Evolutionary conservation across 2,797 vertebrate species (phyloP).

Genomic region (Carcharodon carcharias): DNA sequence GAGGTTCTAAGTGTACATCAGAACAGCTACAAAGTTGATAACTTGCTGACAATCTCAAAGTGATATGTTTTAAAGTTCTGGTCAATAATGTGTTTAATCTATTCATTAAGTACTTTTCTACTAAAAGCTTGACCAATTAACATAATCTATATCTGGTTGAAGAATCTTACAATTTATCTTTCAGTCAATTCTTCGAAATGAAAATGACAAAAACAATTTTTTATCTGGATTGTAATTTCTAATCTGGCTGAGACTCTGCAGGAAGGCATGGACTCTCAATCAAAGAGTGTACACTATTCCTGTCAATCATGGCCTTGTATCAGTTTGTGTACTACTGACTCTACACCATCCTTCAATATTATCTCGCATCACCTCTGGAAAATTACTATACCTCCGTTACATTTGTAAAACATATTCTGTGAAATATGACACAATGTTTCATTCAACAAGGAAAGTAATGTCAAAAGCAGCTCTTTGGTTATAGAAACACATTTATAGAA

Average conservation of each 20-base stretch:
- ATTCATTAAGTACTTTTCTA: too few relatives aligned
- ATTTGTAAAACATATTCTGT: conserved; percentile 6
- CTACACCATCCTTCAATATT: conserved; percentile 15
- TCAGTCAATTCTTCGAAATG: not conserved
- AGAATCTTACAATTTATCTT: not conserved
- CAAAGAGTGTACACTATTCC: not conserved
- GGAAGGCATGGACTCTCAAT: not conserved
- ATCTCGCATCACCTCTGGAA: not conserved
- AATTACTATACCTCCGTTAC: not conserved
- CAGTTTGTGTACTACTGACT: conserved; percentile 11
- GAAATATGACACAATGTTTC: conserved; percentile 20
- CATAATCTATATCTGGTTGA: too few relatives aligned
- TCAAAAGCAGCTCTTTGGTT: not conserved
- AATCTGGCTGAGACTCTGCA: not conserved
- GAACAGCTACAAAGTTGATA: too few relatives aligned
- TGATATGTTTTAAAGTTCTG: too few relatives aligned
- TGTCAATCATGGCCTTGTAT: not conserved
- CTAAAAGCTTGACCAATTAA: too few relatives aligned
- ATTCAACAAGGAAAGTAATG: not conserved
- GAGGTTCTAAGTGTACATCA: too few relatives aligned
- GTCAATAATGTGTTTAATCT: too few relatives aligned
- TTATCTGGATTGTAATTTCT: not conserved
- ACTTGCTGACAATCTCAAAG: too few relatives aligned
- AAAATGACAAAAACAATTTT: not conserved
- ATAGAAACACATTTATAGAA: not conserved